These are phyloP conservation scores for Caretta caretta DNA, from an alignment of 2,113 vertebrate genomes.

Conservation along the genomic window DNA sequence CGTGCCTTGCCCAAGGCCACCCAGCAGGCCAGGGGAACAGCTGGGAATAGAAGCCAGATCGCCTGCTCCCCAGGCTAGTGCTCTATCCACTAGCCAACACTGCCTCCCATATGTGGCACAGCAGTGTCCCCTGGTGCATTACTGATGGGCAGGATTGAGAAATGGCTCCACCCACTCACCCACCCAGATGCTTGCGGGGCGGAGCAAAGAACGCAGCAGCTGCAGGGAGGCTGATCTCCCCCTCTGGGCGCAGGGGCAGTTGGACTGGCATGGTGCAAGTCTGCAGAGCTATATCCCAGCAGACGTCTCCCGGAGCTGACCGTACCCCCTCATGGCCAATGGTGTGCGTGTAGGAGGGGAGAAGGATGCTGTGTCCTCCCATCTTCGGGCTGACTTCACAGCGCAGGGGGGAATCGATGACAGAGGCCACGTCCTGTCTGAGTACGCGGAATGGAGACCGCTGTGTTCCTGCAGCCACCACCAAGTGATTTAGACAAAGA, in stretches of 20 bases:
- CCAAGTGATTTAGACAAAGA: no score
- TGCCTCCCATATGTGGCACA: neutral
- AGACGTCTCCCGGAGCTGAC: neutral
- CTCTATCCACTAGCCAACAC: neutral
- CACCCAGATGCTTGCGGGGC: neutral
- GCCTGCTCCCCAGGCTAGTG: neutral
- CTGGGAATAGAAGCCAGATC: neutral
- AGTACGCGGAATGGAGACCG: neutral
- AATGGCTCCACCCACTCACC: neutral
- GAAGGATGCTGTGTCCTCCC: neutral
- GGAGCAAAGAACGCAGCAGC: neutral
- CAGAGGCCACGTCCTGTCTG: neutral
- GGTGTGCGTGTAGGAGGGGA: neutral
- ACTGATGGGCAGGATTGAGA: neutral
- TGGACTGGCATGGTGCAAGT: neutral
- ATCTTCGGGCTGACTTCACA: neutral
- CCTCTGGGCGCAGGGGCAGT: neutral
- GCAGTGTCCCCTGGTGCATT: neutral
- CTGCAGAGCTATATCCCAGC: neutral
- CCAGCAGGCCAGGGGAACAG: neutral
- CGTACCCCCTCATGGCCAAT: neutral
- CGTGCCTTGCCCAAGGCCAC: neutral
- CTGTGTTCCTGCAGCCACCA: neutral
- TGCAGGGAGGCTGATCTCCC: no score
- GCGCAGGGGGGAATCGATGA: neutral